These are phyloP conservation scores for Conopomorpha cramerella DNA, from an alignment of 1,140 invertebrate genomes.

Conservation along the genomic window DNA sequence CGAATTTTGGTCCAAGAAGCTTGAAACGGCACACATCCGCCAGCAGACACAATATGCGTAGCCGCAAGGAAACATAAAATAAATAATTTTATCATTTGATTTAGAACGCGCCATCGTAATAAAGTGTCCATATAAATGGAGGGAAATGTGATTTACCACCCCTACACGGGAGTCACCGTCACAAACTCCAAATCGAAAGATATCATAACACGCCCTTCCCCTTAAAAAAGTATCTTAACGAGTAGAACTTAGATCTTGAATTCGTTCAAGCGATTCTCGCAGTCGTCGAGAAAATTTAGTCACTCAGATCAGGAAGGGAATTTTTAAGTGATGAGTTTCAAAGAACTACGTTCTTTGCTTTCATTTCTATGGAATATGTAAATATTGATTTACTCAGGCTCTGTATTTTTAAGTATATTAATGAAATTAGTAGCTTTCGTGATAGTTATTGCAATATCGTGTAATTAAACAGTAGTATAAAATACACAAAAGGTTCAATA, in stretches of 20 bases:
- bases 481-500: no score
- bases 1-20: no score
- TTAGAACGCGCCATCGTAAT: conserved; percentile 48
- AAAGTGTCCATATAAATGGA: conserved; percentile 54
- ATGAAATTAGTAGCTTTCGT: no score
- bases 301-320: no score
- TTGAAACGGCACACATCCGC: no score
- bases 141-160: conserved; percentile 44
- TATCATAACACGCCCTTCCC: conserved; percentile 12
- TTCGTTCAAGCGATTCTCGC: no score
- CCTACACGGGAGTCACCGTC: conserved; percentile 33
- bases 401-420: no score
- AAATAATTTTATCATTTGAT: conserved; percentile 57
- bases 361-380: no score
- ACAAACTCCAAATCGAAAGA: conserved; percentile 11
- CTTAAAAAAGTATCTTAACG: conserved; percentile 2
- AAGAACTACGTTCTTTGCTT: background rate
- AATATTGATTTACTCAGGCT: no score
- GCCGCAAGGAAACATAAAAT: conserved; percentile 45
- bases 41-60: conserved; percentile 36
- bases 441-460: no score
- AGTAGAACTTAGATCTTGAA: background rate
- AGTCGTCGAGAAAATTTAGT: no score
- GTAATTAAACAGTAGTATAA: no score
- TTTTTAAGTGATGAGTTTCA: background rate